Conservation (phyloP, 2,113 vertebrate genomes). For the Rhinolophus sinicus region DNA sequence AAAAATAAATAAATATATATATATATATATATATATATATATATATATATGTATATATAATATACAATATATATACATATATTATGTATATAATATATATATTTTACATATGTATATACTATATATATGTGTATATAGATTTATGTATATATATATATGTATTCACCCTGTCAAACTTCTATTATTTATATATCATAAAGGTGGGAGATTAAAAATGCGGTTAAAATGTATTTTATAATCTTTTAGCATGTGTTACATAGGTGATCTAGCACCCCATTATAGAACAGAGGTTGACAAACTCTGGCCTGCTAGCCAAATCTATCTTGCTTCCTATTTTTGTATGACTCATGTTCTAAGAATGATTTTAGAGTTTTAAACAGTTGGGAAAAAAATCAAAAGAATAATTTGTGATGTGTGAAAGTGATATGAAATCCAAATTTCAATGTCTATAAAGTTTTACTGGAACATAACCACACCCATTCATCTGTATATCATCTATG, state of each 20-base stretch:
- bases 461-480: rapidly evolving
- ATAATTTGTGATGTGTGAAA: neutral
- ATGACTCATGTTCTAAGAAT: neutral
- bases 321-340: neutral
- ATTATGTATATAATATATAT: neutral
- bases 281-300: neutral
- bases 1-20: no score
- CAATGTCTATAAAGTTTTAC: neutral
- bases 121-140: neutral
- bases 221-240: constrained; percentile 1
- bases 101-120: neutral
- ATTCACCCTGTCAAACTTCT: neutral
- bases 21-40: no score
- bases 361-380: neutral
- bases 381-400: neutral
- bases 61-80: neutral
- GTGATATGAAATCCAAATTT: neutral
- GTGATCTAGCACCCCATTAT: neutral
- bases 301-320: neutral
- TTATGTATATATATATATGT: neutral
- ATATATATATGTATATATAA: neutral
- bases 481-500: neutral
- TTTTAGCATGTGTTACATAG: neutral
- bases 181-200: neutral
- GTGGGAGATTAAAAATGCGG: neutral